Evolutionary conservation across 2,113 vertebrate genomes (phyloP).

Genomic region (Dicerorhinus sumatrensis): DNA sequence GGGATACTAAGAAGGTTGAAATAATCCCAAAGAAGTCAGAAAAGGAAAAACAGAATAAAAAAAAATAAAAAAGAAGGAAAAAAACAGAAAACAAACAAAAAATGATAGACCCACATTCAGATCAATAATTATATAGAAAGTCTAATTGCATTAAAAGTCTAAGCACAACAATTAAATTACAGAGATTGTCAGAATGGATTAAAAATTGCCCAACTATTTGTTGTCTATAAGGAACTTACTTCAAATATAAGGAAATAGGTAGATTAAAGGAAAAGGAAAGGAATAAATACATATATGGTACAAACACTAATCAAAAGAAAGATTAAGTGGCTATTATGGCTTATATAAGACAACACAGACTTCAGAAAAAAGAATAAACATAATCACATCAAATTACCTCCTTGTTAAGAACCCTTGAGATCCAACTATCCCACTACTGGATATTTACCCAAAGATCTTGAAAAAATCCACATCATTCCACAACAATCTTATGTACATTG

Average conservation of each 20-base stretch:
- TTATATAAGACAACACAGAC: not conserved
- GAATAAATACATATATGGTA: not conserved
- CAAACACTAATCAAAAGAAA: not conserved
- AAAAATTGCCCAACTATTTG: not conserved
- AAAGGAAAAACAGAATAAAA: not conserved
- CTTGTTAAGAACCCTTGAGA: not conserved
- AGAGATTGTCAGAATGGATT: not conserved
- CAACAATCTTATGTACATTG: no score
- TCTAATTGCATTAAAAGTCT: not conserved
- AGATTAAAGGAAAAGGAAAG: not conserved
- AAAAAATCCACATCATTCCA: no score
- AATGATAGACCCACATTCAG: not conserved
- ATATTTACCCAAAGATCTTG: no score
- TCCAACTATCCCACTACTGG: no score
- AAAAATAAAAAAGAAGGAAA: not conserved
- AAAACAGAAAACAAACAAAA: not conserved
- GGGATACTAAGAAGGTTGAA: not conserved
- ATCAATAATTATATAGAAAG: not conserved
- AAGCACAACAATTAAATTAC: not conserved
- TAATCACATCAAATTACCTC: not conserved
- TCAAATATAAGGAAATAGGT: not conserved
- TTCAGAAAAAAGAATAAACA: not conserved
- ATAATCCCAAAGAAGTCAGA: not conserved
- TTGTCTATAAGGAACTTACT: not conserved
- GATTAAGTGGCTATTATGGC: not conserved